These are phyloP conservation scores for Leucoraja ocellata DNA, from an alignment of 2,797 vertebrate genomes.

Conservation along the genomic window DNA sequence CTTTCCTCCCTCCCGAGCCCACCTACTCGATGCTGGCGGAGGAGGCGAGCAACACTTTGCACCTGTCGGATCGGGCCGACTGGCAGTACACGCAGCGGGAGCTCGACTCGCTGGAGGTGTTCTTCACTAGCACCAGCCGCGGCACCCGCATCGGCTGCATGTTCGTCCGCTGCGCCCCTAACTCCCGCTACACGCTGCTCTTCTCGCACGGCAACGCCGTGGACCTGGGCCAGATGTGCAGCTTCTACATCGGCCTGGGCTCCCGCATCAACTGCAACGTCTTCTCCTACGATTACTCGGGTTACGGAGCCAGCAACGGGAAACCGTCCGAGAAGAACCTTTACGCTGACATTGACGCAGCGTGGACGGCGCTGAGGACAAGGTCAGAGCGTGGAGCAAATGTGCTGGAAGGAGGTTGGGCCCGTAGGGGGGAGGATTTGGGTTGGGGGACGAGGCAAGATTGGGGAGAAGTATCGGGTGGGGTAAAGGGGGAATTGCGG, in stretches of 20 bases:
- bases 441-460: no score
- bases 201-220: constrained; percentile 87
- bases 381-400: constrained; percentile 61
- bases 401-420: neutral
- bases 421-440: no score
- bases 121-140: constrained; percentile 77
- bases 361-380: constrained; percentile 83
- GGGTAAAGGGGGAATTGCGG: no score
- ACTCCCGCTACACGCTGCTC: constrained; percentile 78
- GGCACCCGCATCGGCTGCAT: constrained; percentile 84
- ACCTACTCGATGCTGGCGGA: constrained; percentile 79
- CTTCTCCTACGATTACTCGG: constrained; percentile 86
- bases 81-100: constrained; percentile 95
- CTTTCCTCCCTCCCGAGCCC: constrained; percentile 88
- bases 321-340: constrained; percentile 83
- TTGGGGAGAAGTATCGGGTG: no score
- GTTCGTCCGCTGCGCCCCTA: constrained; percentile 85
- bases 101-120: constrained; percentile 87
- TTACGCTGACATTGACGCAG: constrained; percentile 84
- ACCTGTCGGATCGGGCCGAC: constrained; percentile 82
- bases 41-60: constrained; percentile 66
- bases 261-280: constrained; percentile 87
- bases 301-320: constrained; percentile 79
- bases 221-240: constrained; percentile 91
- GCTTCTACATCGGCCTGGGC: constrained; percentile 88